Base-by-base conservation (phyloP, 2,797 vertebrate species). In the Lithobates sylvaticus region DNA sequence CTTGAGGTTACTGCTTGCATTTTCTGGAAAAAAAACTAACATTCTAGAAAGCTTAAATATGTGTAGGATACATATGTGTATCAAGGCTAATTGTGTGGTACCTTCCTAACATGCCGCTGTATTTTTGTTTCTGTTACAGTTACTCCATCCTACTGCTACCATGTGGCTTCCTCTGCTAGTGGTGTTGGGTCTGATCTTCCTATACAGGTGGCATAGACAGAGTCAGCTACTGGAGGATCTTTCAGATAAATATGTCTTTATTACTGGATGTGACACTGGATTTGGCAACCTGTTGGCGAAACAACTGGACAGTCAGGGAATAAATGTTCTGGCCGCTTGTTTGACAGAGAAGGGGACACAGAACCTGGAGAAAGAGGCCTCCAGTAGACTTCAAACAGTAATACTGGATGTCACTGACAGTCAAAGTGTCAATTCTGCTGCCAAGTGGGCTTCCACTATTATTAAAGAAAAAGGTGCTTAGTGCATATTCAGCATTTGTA, bases 251-350 rank as follows among this genome's bases (percentile, higher is more conserved):
- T 91, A 86, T 0, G 90, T 93, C 86, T 86, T 94, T 82, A 91
- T 93, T 85, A 93, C 91, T 0, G 93, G 92, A 78, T 89, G 88
- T 84, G 85, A 89, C 80, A 88, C 85, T 0, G 90, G 90, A 27
- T 99, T 98, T 0, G 96, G 97, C 61, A 94, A 95, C 85, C 92
- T 94, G 83, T 90, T 99, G 89, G 98, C 96, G 54, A 94, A 91
- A 88, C 92, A 92, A 64, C 93, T 97, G 1, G 95, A 96, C 47
- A 89, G 86, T 0, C 92, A 88, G 70, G 96, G 97, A 21, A 91
- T 97, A 90, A 92, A 27, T 0, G 96, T 98, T 47, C 89, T 98
- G 88, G 96, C 96, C 0, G 94, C 93, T 0, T 97, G 97, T 84
- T 91, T 96, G 72, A 96, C 94, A 0, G 93, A 96, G 47, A 77